A percentile compares a stretch with the other conserved stretches of the same genome.
Conservation (phyloP, 2,113 vertebrate genomes). For the Xyrauchen texanus region DNA sequence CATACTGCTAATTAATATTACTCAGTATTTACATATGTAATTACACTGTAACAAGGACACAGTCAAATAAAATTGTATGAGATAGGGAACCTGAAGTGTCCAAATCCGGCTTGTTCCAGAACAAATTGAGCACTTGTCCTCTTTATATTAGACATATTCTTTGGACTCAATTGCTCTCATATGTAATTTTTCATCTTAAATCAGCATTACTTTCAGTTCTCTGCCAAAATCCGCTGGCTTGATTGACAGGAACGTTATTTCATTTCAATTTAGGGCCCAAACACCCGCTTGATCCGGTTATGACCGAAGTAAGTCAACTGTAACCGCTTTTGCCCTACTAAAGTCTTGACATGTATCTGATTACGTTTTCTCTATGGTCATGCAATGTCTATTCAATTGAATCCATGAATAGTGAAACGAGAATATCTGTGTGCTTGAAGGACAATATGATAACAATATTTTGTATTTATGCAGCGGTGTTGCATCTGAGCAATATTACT, state of each 20-base stretch:
- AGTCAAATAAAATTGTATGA: too few relatives aligned
- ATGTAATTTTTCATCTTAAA: neutral
- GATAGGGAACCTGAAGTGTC: too few relatives aligned
- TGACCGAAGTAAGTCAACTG: constrained; percentile 19
- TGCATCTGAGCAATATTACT: constrained; percentile 50
- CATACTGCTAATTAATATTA: too few relatives aligned
- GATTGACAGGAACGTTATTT: constrained; percentile 30
- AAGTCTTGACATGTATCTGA: neutral
- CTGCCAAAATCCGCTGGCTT: neutral
- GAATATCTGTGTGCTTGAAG: neutral
- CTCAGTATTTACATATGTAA: too few relatives aligned
- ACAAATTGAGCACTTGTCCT: neutral
- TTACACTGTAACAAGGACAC: too few relatives aligned
- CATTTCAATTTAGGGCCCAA: constrained; percentile 9
- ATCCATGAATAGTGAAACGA: neutral
- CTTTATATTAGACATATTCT: neutral
- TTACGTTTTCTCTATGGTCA: neutral
- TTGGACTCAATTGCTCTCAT: neutral
- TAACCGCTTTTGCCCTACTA: neutral
- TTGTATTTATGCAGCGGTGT: constrained; percentile 24
- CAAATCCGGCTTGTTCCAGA: neutral
- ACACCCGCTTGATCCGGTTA: constrained; percentile 17
- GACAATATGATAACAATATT: constrained; percentile 4
- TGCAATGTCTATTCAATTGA: neutral
- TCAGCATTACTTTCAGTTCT: neutral